Conservation (phyloP, 2,797 vertebrate genomes). For the Emydoidea blandingii region DNA sequence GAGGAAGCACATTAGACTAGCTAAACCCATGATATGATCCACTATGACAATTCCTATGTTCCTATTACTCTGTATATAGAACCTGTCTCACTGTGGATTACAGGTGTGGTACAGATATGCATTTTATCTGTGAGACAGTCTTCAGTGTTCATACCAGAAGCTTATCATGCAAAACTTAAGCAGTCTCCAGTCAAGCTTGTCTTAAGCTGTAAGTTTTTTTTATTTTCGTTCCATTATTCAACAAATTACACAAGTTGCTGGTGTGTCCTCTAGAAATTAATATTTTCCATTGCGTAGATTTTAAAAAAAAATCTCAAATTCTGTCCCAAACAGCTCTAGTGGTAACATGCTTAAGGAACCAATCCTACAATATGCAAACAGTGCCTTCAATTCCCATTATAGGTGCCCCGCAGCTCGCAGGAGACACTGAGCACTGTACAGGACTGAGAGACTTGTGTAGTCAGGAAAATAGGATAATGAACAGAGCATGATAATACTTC, state of each 20-base stretch:
- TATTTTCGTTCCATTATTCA: not conserved
- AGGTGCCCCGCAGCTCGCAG: not conserved
- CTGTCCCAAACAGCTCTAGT: not conserved
- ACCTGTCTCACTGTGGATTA: not conserved
- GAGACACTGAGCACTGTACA: not conserved
- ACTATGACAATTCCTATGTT: not conserved
- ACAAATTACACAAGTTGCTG: not conserved
- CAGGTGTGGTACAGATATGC: not conserved
- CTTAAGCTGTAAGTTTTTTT: not conserved
- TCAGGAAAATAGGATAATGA: constrained; percentile 18
- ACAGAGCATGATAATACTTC: not conserved
- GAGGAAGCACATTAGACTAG: constrained; percentile 47
- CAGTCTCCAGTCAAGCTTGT: not conserved
- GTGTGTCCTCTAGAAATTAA: not conserved
- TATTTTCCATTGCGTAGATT: not conserved
- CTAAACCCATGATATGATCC: constrained; percentile 56
- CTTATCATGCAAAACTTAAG: not conserved
- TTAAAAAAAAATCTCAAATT: too few species aligned
- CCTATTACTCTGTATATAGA: not conserved
- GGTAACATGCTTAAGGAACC: not conserved
- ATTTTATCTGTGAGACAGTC: not conserved
- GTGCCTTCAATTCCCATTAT: not conserved
- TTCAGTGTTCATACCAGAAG: not conserved
- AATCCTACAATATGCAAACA: not conserved
- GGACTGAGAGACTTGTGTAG: not conserved